phyloP scores from a whole-genome alignment of 2,113 vertebrate genomes.

The Larimichthys polyactis region DNA sequence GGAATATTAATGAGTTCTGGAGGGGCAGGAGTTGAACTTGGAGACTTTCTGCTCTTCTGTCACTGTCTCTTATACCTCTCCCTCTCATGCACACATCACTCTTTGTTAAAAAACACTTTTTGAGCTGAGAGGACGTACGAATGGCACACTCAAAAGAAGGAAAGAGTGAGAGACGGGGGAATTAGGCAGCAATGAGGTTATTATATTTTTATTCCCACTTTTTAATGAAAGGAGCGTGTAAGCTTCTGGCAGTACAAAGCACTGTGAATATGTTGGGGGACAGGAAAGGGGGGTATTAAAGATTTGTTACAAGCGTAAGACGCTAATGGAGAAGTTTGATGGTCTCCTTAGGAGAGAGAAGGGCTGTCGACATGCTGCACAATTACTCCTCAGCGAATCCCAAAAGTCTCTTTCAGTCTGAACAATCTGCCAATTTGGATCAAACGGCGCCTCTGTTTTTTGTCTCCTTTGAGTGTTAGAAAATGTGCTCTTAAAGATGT shows the following conservation, averaged over 20 bases:
- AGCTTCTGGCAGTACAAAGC: slow-evolving; percentile 42
- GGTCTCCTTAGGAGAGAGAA: slow-evolving; percentile 3
- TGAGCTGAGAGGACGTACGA: background rate
- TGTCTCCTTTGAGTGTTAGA: slow-evolving; percentile 2
- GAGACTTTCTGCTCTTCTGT: slow-evolving; percentile 18
- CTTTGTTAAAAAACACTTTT: background rate
- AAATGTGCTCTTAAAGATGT: slow-evolving; percentile 15
- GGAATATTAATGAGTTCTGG: slow-evolving; percentile 31
- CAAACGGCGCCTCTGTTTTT: background rate
- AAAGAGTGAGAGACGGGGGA: background rate
- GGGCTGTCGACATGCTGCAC: slow-evolving; percentile 23
- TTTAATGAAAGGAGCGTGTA: slow-evolving; percentile 58
- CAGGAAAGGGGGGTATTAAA: slow-evolving; percentile 12
- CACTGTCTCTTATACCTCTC: slow-evolving; percentile 21
- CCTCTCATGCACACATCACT: slow-evolving; percentile 20
- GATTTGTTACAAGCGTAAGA: background rate
- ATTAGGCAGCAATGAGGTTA: slow-evolving; percentile 26
- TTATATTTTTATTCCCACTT: slow-evolving; percentile 40
- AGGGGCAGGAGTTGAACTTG: slow-evolving; percentile 24
- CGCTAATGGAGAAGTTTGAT: slow-evolving; percentile 8
- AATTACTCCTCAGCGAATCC: slow-evolving; percentile 8
- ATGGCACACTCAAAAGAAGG: slow-evolving; percentile 16
- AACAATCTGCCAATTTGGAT: slow-evolving; percentile 27
- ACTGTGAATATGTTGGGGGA: background rate
- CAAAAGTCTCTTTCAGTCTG: slow-evolving; percentile 10